Evolutionary conservation across 2,888 invertebrate genomes (phyloP), one percentile per base, ranked within the genome.

Genomic region (Nemurella pictetii): DNA sequence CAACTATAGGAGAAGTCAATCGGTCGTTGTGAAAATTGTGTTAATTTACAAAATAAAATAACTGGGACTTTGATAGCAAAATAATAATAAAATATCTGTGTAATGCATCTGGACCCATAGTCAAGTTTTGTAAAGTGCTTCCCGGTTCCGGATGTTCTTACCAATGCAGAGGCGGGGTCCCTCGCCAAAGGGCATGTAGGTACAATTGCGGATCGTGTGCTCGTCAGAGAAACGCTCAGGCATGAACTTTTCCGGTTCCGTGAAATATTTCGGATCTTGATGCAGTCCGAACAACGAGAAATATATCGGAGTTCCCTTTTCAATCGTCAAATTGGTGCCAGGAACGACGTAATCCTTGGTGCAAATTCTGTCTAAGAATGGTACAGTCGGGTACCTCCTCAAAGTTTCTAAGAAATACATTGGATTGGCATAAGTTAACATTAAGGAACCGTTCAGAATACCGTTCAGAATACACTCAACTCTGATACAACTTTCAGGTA

Each of bases 211-310:
- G 20, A 36, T 26, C 20, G 9, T 29, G 1, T 72, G 25, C 55
- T 72, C 82, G 7, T 82, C 72, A 9, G n/a, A 81, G 74, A 84
- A 87, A n/a, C 88, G 86, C 20, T 86, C 86, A 80, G 88, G 87
- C 28, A 86, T 87, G 82, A 88, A 89, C 27, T 89, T 73, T 0
- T 86, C 86, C 35, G 86, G 84, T 0, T 88, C 83, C 0, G 88
- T 87, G 25, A 89, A 84, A 25, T 29, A 35, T 0, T 83, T 30
- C 0, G 85, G 85, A 25, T 85, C 85, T 28, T 75, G 27, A 35
- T 85, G 85, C 25, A 85, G 27, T 25, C 85, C 85, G 20, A 77
- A 20, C 28, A 85, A 55, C 7, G 85, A 55, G 0, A 85, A 82
- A 0, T 84, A 30, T 0, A 89, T 86, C 0, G 86, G 80, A 9